A percentile compares a stretch with the other conserved stretches of the same genome.
Conservation (phyloP, 1,140 invertebrate genomes). For the Contarinia nasturtii region DNA sequence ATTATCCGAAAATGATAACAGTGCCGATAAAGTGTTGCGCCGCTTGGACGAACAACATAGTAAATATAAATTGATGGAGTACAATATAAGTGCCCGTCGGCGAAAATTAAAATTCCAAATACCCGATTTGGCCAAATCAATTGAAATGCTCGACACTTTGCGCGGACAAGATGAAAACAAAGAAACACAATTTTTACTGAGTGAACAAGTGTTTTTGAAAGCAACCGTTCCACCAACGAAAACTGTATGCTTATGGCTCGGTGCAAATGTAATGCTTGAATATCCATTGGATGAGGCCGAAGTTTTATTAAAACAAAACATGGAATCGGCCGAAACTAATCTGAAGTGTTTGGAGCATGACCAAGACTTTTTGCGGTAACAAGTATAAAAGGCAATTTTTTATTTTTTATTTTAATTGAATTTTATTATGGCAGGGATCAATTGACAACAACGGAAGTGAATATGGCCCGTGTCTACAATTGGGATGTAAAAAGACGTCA, state of each 20-base stretch:
- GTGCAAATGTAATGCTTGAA: slow-evolving; percentile 97
- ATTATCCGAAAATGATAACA: slow-evolving; percentile 54
- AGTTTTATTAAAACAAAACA: slow-evolving; percentile 69
- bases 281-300: slow-evolving; percentile 87
- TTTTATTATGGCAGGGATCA: slow-evolving; percentile 56
- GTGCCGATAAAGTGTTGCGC: slow-evolving; percentile 65
- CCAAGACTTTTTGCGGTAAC: slow-evolving; percentile 34
- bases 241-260: slow-evolving; percentile 93
- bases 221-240: slow-evolving; percentile 76
- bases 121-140: slow-evolving; percentile 76
- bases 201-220: slow-evolving; percentile 89
- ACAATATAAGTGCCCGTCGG: slow-evolving; percentile 65
- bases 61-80: slow-evolving; percentile 96
- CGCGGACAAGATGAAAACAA: slow-evolving; percentile 62
- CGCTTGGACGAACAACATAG: slow-evolving; percentile 77
- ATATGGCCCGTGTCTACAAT: slow-evolving; percentile 91
- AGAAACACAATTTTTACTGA: slow-evolving; percentile 82
- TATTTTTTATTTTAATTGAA: slow-evolving; percentile 1
- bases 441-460: slow-evolving; percentile 95
- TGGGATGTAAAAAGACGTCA: slow-evolving; percentile 85
- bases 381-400: neutral
- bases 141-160: slow-evolving; percentile 83
- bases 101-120: slow-evolving; percentile 74
- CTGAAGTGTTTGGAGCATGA: slow-evolving; percentile 74
- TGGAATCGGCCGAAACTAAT: slow-evolving; percentile 69